These are phyloP conservation scores for Dolichoris vasculosae DNA, from an alignment of 1,140 invertebrate genomes.

Conservation along the genomic window DNA sequence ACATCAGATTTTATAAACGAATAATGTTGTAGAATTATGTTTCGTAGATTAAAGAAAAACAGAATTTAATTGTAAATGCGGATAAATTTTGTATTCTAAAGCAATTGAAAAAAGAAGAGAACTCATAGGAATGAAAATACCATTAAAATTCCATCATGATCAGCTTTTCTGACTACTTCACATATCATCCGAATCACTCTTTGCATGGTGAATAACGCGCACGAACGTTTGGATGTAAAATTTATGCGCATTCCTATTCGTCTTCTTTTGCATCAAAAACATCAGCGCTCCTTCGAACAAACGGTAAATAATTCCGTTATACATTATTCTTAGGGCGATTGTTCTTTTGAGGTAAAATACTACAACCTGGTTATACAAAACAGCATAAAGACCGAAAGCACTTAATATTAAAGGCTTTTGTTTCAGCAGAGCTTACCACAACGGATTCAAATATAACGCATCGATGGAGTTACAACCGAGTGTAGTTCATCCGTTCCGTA, in stretches of 20 bases:
- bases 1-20: slow-evolving; percentile 13
- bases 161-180: slow-evolving; percentile 50
- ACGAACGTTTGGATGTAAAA: slow-evolving; percentile 27
- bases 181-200: slow-evolving; percentile 46
- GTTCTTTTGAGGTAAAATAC: slow-evolving; percentile 30
- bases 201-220: slow-evolving; percentile 35
- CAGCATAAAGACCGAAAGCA: not conserved
- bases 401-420: slow-evolving; percentile 32
- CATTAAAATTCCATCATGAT: slow-evolving; percentile 69
- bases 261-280: slow-evolving; percentile 52
- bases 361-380: not conserved
- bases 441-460: not conserved
- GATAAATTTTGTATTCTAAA: slow-evolving; percentile 11
- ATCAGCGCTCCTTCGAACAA: slow-evolving; percentile 31
- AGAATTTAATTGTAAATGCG: slow-evolving; percentile 20
- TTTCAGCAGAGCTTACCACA: not conserved
- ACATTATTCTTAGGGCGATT: slow-evolving; percentile 45
- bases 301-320: slow-evolving; percentile 48
- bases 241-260: slow-evolving; percentile 53
- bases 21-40: not conserved
- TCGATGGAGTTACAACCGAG: slow-evolving; percentile 8
- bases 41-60: not conserved
- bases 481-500: not conserved
- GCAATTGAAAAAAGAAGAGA: not conserved
- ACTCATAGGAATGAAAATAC: slow-evolving; percentile 55